A percentile compares a stretch with the other conserved stretches of the same genome.
phyloP scores from a whole-genome alignment of 2,888 invertebrate genomes.

The Pristionchus fissidentatus region DNA sequence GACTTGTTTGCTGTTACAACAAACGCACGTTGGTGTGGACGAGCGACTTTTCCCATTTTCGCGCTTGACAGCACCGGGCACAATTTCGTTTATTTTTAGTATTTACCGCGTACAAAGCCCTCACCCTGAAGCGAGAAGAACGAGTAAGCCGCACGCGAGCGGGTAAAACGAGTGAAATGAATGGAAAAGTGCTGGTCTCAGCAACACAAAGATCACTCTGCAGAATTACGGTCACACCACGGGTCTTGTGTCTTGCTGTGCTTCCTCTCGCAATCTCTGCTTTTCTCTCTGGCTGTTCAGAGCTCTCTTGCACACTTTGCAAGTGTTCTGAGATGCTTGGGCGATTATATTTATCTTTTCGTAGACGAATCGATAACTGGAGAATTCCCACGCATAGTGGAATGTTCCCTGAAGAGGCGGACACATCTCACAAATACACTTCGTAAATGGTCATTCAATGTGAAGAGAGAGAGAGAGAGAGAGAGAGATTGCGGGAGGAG shows the following conservation, averaged over 20 bases:
- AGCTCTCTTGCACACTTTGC: too few relatives aligned
- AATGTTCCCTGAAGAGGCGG: neutral
- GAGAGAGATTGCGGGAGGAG: slow-evolving; percentile 37
- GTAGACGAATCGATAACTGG: neutral
- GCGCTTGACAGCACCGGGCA: neutral
- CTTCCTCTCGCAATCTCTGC: neutral
- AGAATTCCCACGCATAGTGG: neutral
- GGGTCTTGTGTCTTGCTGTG: slow-evolving; percentile 28
- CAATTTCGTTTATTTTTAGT: neutral
- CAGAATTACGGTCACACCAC: slow-evolving; percentile 32
- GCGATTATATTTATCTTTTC: neutral
- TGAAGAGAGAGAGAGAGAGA: too few relatives aligned
- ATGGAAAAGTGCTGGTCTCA: neutral
- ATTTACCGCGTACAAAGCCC: neutral
- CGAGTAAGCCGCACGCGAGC: slow-evolving; percentile 43
- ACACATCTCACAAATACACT: neutral
- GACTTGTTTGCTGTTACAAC: slow-evolving; percentile 46
- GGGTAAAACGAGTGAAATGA: slow-evolving; percentile 4
- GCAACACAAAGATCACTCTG: slow-evolving; percentile 12
- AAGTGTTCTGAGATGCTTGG: neutral
- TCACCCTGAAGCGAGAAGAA: neutral
- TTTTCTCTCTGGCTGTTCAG: slow-evolving; percentile 5
- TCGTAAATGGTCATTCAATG: neutral
- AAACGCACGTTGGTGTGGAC: neutral
- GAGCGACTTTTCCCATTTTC: slow-evolving; percentile 27